phyloP scores from a whole-genome alignment of 2,113 vertebrate species.

The Tenrec ecaudatus region DNA sequence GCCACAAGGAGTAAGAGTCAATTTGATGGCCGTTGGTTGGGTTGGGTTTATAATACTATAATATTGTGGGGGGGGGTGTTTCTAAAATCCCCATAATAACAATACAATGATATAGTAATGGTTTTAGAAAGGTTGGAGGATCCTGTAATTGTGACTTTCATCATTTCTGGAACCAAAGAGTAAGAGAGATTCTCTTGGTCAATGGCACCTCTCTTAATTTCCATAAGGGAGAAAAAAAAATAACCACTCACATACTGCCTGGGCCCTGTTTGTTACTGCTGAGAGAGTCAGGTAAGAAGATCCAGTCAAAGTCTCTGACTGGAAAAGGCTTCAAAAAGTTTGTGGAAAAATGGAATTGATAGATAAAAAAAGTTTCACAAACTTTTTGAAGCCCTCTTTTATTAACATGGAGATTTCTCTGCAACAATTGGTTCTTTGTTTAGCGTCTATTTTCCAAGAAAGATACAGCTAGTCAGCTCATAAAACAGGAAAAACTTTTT shows the following conservation, averaged over 20 bases:
- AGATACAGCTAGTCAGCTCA: slow-evolving; percentile 35
- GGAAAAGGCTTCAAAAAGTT: not conserved
- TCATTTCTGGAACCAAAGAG: slow-evolving; percentile 12
- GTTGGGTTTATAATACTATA: no score
- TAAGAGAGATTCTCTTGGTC: not conserved
- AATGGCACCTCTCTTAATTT: not conserved
- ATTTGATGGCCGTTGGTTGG: no score
- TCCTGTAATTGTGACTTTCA: slow-evolving; percentile 18
- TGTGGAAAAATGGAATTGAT: no score
- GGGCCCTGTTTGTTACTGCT: not conserved
- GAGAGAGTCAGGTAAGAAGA: not conserved
- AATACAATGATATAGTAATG: slow-evolving; percentile 6
- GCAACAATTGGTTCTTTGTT: slow-evolving; percentile 43
- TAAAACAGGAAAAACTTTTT: slow-evolving; percentile 70
- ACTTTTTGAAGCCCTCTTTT: no score
- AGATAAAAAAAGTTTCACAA: no score
- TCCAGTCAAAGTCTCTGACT: not conserved
- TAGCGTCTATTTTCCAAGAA: slow-evolving; percentile 35
- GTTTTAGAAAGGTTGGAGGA: slow-evolving; percentile 23
- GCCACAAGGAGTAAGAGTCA: no score
- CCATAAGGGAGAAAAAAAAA: not conserved
- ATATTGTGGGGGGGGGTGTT: not conserved
- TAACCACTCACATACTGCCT: not conserved
- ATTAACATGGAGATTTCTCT: no score
- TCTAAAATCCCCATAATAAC: not conserved